Base-by-base conservation (phyloP, 2,113 vertebrate species). In the Benitochromis conjunctus region DNA sequence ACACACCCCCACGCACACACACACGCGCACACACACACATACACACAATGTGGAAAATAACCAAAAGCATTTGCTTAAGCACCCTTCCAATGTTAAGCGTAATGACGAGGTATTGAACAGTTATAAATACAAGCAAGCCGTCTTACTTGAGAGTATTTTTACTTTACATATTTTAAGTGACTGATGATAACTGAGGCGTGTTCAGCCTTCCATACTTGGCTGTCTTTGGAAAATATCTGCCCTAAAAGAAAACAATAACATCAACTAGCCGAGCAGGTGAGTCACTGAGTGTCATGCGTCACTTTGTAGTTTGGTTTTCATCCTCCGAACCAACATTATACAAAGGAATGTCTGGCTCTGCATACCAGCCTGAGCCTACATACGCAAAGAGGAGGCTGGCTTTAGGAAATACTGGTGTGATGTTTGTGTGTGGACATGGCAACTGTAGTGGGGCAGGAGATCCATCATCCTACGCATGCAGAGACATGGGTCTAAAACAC, bases 261-360 rank as follows among this genome's bases (percentile, higher is more conserved):
- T 11, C 5, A n/a, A 71, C 88, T 66, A 51, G 86, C 18, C 5
- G 21, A 76, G 79, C 91, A 92, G 88, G 86, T 89, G 85, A 80
- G 85, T 80, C 41, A 56, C 46, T 7, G 60, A 19, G 62, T 12
- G 57, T 18, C 3, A 5, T 91, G 83, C 85, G 78, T 92, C 87
- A 93, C 55, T 83, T 21, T 56, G 34, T 71, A 53, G 76, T 48
- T 78, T 31, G 6, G 48, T 56, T 29, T 83, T 12, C 2, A 36
- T 80, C 43, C 12, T 71, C 62, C 24, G 21, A 82, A 41, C 57
- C 34, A 13, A 36, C 83, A 18, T 64, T 57, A 57, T 8, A 36
- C n/a, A 9, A 29, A 91, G 86, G 89, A 94, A 94, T 92, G 88
- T 94, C 89, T 95, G 38, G 54, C 54, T 89, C 89, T 56, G 54